phyloP scores from a whole-genome alignment of 2,797 vertebrate genomes.

The Enoplosus armatus region DNA sequence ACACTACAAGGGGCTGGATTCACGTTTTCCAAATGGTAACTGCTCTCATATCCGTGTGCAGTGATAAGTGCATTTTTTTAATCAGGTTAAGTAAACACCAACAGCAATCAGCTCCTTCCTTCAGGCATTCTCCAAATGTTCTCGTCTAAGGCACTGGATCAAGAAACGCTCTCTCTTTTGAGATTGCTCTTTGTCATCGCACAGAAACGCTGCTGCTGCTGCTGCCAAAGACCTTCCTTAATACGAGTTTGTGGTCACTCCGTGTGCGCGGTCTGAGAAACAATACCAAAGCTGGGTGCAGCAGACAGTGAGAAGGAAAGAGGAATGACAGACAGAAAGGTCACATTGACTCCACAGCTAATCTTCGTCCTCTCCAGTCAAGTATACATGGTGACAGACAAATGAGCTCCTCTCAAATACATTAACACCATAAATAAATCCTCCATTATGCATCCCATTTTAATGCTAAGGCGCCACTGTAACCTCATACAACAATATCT shows the following conservation, averaged over 20 bases:
- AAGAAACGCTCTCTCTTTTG: slow-evolving; percentile 42
- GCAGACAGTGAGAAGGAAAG: slow-evolving; percentile 27
- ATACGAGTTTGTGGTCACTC: slow-evolving; percentile 62
- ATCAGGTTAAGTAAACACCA: slow-evolving; percentile 55
- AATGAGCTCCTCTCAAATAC: slow-evolving; percentile 69
- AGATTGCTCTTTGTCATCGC: slow-evolving; percentile 47
- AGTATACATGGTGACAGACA: slow-evolving; percentile 63
- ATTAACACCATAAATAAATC: slow-evolving; percentile 76
- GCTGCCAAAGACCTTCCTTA: slow-evolving; percentile 50
- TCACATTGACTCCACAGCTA: slow-evolving; percentile 68
- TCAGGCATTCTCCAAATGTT: slow-evolving; percentile 26
- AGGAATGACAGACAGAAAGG: slow-evolving; percentile 62
- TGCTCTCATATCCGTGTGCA: slow-evolving; percentile 18
- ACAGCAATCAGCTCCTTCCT: slow-evolving; percentile 28
- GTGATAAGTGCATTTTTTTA: slow-evolving; percentile 49
- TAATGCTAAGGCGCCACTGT: slow-evolving; percentile 30
- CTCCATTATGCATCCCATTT: slow-evolving; percentile 40
- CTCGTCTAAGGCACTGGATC: slow-evolving; percentile 37
- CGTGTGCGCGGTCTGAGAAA: slow-evolving; percentile 33
- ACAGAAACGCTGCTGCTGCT: slow-evolving; percentile 16
- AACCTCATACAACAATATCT: slow-evolving; percentile 50
- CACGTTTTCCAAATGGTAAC: slow-evolving; percentile 14
- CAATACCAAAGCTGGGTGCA: slow-evolving; percentile 38
- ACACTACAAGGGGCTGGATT: background rate
- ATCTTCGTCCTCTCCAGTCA: slow-evolving; percentile 75